Base-by-base conservation (phyloP, 2,888 invertebrate genomes). In the Sinhomidia bicolor region DNA sequence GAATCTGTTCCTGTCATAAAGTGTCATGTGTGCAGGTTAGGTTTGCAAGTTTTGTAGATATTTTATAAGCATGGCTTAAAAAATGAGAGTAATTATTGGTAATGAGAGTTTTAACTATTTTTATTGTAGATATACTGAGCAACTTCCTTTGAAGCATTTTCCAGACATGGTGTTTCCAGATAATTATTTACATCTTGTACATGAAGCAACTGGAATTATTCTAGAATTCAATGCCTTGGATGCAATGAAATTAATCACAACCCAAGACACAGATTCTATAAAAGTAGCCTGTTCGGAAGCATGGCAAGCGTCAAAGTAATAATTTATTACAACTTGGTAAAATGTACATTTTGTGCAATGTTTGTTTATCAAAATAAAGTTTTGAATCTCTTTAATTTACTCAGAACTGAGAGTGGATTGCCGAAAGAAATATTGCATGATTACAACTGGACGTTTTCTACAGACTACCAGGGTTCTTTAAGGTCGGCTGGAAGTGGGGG, bases 111-210 rank as follows among this genome's bases (percentile, higher is more conserved):
- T 23, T 14, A 44, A 23, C 36, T 5, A 36, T 36, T 36, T n/a
- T n/a, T n/a, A n/a, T n/a, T n/a, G 81, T 93, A 97, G 97, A 92
- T 98, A 96, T 93, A 95, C 95, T 82, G 95, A 95, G 92, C 95
- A 96, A 54, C 94, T 98, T 88, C 94, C 95, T 86, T 95, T 99
- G 92, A 98, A 98, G n/a, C 98, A 98, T 93, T 95, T 98, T 92
- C 99, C 99, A 5, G 99, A 99, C 93, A 99, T 99, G 99, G 97
- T 99, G 26, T 99, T 99, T 94, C 97, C 98, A 23, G 97, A 97
- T 92, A 99, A 99, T 93, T 94, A 95, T 89, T 94, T 99, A 51
- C 94, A 94, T 36, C 93, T 99, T 57, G 94, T 94, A 68, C 97
- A 98, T 93, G 94, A 94, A 83, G 91, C 89, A 10, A 94, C 94